Conservation (phyloP, 1,140 invertebrate genomes). For the Diachasma alloeum region DNA sequence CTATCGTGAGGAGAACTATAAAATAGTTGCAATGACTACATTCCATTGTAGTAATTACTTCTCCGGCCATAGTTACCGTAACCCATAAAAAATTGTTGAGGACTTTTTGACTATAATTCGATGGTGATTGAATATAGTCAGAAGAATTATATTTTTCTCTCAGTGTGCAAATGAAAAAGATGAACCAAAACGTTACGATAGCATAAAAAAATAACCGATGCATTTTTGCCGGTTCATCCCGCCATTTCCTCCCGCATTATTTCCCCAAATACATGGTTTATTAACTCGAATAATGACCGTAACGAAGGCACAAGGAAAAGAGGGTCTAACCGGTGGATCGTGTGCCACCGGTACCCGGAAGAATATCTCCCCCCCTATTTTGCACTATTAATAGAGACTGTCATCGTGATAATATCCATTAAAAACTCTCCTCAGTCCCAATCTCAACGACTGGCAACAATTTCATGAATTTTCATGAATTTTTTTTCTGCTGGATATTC, state of each 20-base stretch:
- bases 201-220: background rate
- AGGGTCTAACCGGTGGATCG: background rate
- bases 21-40: too few relatives aligned
- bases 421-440: background rate
- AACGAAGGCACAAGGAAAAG: constrained; percentile 21
- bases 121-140: too few relatives aligned
- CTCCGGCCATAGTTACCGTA: too few relatives aligned
- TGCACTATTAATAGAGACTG: constrained; percentile 13
- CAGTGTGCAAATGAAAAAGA: too few relatives aligned
- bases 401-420: background rate
- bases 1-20: too few relatives aligned
- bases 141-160: too few relatives aligned
- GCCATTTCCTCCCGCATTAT: background rate
- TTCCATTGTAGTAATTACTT: too few relatives aligned
- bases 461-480: too few relatives aligned
- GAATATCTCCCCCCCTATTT: background rate
- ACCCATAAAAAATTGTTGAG: too few relatives aligned
- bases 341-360: constrained; percentile 14
- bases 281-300: constrained; percentile 12
- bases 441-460: too few relatives aligned
- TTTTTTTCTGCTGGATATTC: too few relatives aligned
- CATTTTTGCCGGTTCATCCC: background rate
- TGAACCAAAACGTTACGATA: background rate
- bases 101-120: too few relatives aligned
- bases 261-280: constrained; percentile 3